Conservation (phyloP, 2,113 vertebrate species). For the Ceyx margarethae region DNA sequence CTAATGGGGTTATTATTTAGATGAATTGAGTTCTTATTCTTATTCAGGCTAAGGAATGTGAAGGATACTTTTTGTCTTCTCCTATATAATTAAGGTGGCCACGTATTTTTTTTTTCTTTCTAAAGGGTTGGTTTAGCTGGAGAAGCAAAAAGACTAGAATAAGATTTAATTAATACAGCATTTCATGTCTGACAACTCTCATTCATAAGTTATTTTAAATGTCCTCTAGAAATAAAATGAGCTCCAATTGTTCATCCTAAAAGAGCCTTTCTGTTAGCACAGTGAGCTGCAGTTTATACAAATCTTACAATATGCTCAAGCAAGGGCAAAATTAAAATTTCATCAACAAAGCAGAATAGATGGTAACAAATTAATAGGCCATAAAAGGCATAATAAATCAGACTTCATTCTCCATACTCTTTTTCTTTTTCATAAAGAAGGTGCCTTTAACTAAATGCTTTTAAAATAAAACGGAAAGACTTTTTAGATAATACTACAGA, state of each 20-base stretch:
- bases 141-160: conserved; percentile 87
- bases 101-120: conserved; percentile 79
- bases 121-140: conserved; percentile 88
- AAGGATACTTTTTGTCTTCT: conserved; percentile 96
- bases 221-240: conserved; percentile 79
- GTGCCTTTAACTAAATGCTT: conserved; percentile 78
- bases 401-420: conserved; percentile 65
- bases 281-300: conserved; percentile 85
- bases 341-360: conserved; percentile 88
- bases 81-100: conserved; percentile 89
- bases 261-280: conserved; percentile 77
- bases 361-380: conserved; percentile 86
- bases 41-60: conserved; percentile 92
- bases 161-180: conserved; percentile 97
- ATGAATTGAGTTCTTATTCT: conserved; percentile 90
- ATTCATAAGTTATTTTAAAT: conserved; percentile 91
- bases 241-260: conserved; percentile 81
- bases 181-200: conserved; percentile 89
- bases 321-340: conserved; percentile 95
- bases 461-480: conserved; percentile 79
- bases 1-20: conserved; percentile 92
- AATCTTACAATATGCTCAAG: conserved; percentile 82
- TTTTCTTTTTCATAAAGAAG: conserved; percentile 74
- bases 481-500: conserved; percentile 79
- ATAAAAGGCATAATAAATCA: conserved; percentile 70